Conservation (phyloP, 2,113 vertebrate species). For the Eulemur macaco region DNA sequence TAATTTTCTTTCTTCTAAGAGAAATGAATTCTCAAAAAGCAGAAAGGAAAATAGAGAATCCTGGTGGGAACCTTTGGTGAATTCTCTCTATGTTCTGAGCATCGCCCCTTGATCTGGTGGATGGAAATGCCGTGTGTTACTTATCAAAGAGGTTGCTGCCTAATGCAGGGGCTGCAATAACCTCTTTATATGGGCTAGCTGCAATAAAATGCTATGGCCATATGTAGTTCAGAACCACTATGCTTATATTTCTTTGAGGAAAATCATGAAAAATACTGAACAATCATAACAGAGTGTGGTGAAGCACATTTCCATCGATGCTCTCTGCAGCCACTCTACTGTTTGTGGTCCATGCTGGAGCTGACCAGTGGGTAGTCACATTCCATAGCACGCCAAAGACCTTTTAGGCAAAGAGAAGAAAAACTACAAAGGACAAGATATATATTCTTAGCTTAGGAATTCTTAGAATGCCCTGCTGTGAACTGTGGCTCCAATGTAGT, state of each 20-base stretch:
- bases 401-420: background rate
- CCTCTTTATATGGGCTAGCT: background rate
- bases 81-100: background rate
- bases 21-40: slow-evolving; percentile 25
- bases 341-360: background rate
- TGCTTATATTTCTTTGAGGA: background rate
- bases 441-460: background rate
- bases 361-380: background rate
- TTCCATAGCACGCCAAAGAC: background rate
- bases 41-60: slow-evolving; percentile 52
- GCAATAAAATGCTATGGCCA: background rate
- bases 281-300: background rate
- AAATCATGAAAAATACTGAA: background rate
- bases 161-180: background rate
- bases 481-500: background rate
- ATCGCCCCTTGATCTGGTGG: background rate
- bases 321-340: background rate
- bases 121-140: background rate
- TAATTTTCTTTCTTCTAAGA: slow-evolving; percentile 60
- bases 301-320: background rate
- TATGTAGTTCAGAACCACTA: background rate
- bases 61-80: background rate
- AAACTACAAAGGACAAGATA: background rate
- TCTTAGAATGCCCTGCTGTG: background rate
- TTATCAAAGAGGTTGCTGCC: background rate